Base-by-base conservation (phyloP, 2,113 vertebrate genomes). In the Cynocephalus volans region DNA sequence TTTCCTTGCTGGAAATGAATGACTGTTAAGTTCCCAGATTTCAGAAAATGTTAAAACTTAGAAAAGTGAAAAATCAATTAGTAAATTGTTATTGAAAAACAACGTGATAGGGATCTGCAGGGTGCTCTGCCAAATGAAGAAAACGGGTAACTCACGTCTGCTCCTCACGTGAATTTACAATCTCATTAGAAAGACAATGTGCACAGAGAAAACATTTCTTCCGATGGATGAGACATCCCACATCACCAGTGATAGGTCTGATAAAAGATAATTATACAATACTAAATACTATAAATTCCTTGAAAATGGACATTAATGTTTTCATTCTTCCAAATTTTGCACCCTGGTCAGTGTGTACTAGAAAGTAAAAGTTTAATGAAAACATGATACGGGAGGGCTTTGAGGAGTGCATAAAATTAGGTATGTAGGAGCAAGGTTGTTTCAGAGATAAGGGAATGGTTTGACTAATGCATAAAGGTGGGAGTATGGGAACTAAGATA, bases 1-100 rank as follows among this genome's bases (percentile, higher is more conserved):
- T 19, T 72, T 81, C 0, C 5, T 97, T 88, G 62, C 6, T 23
- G 14, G 50, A 96, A 95, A 85, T 92, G 85, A 81, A 92, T 96
- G 62, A 65, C 12, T 31, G 72, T 93, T 65, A 79, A 90, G 60
- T 58, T 3, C 26, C 52, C 6, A 45, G 84, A 33, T 36, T 95
- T 96, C n/a, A 3, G 0, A 97, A 98, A 96, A 93, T 58, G 56
- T 94, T 95, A 95, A 80, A 97, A 96, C 28, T 48, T 48, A 88
- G 26, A 88, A 96, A 96, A 56, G 18, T 80, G 79, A 82, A 95
- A 93, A 83, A 41, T 50, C 65, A 67, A 92, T 8, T 87, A 82
- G 79, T 17, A 60, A 56, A 90, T 88, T 64, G 41, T 54, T 75
- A 76, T 60, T 84, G 15, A 79, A 50, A 33, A 69, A 54, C 11